Base-by-base conservation (phyloP, 2,797 vertebrate species). In the Coluber constrictor region DNA sequence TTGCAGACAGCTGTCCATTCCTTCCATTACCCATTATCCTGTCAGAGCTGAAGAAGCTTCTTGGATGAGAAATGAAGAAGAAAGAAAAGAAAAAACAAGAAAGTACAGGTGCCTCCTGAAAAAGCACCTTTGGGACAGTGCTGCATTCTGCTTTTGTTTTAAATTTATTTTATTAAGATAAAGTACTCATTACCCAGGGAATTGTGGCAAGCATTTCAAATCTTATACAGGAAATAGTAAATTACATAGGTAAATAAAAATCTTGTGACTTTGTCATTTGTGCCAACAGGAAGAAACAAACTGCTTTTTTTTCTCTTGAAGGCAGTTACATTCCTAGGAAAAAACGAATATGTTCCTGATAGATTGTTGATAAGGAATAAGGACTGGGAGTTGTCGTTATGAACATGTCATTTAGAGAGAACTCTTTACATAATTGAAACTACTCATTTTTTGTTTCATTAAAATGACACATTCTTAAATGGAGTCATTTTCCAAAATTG, bases 341-440 rank as follows among this genome's bases (percentile, higher is more conserved):
- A 13, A 43, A 15, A 63, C 60, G 16, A 20, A 6, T 54, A 18
- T 2, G 2, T 59, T n/a, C 66, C 0, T 60, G 43, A 51, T 86
- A 56, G 2, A 47, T 32, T 51, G 4, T 63, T 37, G 12, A 51
- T 89, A 13, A 43, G 55, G 93, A 94, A 74, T 66, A 20, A 12
- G 0, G 18, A 0, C 0, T 6, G n/a, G 60, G 51, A 92, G 55
- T 3, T 13, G n/a, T 47, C 70, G 18, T 37, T 27, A 37, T 18
- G 43, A n/a, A 11, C 8, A 86, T 27, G 61, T 63, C 27, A 63
- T 23, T 51, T 89, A 86, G 61, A 54, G 29, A 0, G 0, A 0
- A 0, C 47, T 86, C 20, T 87, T 3, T 91, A 25, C 43, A 0
- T 0, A 59, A 20, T 20, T 13, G 55, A 54, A 20, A 12, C 27